These are phyloP conservation scores for Erpetoichthys calabaricus DNA, from an alignment of 2,797 vertebrate species.

Conservation along the genomic window DNA sequence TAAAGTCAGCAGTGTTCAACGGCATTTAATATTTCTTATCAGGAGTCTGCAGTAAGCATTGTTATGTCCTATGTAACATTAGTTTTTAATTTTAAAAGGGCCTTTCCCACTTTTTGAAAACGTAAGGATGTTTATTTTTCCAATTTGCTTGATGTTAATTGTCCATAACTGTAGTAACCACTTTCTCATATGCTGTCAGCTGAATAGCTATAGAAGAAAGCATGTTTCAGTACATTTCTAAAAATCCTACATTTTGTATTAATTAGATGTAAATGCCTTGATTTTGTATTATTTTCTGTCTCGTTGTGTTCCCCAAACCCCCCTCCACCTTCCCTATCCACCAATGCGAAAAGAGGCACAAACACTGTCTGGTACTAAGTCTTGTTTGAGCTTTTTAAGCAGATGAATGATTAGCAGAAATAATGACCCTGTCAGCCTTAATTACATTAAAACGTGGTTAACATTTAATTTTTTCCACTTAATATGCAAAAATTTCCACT, in stretches of 20 bases:
- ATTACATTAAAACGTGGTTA: constrained; percentile 99
- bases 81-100: no score
- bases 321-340: no score
- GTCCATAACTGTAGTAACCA: no score
- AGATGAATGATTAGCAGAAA: constrained; percentile 99
- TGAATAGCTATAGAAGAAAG: not conserved
- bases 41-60: no score
- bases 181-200: not conserved
- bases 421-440: constrained; percentile 99
- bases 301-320: no score
- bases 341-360: constrained; percentile 35
- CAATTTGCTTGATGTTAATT: no score
- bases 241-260: not conserved
- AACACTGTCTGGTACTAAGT: constrained; percentile 61
- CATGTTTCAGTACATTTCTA: constrained; percentile 3
- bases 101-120: no score
- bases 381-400: constrained; percentile 85
- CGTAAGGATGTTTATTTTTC: no score
- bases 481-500: constrained; percentile 99
- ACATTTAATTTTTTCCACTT: constrained; percentile 99
- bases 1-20: no score
- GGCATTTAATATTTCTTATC: no score
- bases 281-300: not conserved
- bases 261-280: constrained; percentile 5
- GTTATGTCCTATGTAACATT: no score